These are phyloP conservation scores for Brachypodius melanocephalos DNA, from an alignment of 2,113 vertebrate species.

Conservation along the genomic window DNA sequence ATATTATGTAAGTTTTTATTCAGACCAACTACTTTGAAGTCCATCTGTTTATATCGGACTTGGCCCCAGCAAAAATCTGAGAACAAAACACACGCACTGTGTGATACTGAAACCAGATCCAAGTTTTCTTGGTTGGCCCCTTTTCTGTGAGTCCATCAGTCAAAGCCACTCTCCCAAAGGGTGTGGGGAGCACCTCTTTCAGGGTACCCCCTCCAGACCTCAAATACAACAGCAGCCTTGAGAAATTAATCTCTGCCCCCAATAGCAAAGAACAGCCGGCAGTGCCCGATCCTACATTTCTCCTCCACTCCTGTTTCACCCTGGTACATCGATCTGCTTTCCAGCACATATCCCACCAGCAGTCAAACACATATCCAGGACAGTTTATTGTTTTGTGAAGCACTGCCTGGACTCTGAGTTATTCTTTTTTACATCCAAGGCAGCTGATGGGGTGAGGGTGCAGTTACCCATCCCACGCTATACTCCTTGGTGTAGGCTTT, in stretches of 20 bases:
- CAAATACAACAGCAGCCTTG: background rate
- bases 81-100: slow-evolving; percentile 49
- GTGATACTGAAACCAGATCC: slow-evolving; percentile 22
- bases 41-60: slow-evolving; percentile 43
- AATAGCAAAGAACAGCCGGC: background rate
- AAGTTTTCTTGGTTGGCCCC: background rate
- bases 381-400: background rate
- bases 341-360: background rate
- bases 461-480: background rate
- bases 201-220: background rate
- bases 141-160: background rate
- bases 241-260: background rate
- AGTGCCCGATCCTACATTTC: fast-evolving
- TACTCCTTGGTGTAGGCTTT: background rate
- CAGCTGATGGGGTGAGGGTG: fast-evolving
- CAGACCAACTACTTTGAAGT: slow-evolving; percentile 57
- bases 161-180: background rate
- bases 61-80: slow-evolving; percentile 27
- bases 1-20: slow-evolving; percentile 55
- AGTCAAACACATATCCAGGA: background rate
- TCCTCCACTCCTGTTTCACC: background rate
- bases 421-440: fast-evolving
- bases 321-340: background rate
- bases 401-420: background rate
- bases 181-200: background rate